phyloP scores from a whole-genome alignment of 2,797 vertebrate species.

The Centroberyx gerrardi region DNA sequence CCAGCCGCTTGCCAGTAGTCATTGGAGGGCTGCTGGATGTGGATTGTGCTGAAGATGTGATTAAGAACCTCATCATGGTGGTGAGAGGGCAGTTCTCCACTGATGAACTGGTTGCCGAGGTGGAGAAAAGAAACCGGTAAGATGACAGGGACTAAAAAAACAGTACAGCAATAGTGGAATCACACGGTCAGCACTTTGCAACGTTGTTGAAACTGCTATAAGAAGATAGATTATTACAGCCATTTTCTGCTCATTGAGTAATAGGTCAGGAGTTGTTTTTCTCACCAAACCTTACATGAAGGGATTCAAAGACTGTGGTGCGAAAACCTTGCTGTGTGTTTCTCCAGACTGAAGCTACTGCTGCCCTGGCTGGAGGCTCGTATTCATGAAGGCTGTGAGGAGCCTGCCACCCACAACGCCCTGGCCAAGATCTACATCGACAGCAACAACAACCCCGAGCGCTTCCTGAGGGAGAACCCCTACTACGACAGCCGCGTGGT shows the following conservation, averaged over 20 bases:
- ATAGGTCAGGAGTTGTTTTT: not conserved
- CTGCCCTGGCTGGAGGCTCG: constrained; percentile 95
- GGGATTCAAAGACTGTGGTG: not conserved
- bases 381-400: constrained; percentile 95
- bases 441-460: constrained; percentile 95
- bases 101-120: constrained; percentile 95
- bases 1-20: constrained; percentile 95
- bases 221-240: no score
- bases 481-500: constrained; percentile 95
- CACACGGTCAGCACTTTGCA: not conserved
- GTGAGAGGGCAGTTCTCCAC: constrained; percentile 98
- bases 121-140: constrained; percentile 96
- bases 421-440: constrained; percentile 97
- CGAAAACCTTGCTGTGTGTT: not conserved
- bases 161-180: not conserved
- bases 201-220: not conserved
- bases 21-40: constrained; percentile 95
- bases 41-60: constrained; percentile 96
- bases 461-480: constrained; percentile 93
- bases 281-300: not conserved
- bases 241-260: not conserved
- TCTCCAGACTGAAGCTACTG: constrained; percentile 91
- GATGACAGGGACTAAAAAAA: constrained; percentile 10
- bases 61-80: constrained; percentile 97
- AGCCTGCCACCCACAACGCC: constrained; percentile 95